Evolutionary conservation across 2,888 invertebrate genomes (phyloP), one percentile per base, ranked within the genome.

Genomic region (Bugula neritina): DNA sequence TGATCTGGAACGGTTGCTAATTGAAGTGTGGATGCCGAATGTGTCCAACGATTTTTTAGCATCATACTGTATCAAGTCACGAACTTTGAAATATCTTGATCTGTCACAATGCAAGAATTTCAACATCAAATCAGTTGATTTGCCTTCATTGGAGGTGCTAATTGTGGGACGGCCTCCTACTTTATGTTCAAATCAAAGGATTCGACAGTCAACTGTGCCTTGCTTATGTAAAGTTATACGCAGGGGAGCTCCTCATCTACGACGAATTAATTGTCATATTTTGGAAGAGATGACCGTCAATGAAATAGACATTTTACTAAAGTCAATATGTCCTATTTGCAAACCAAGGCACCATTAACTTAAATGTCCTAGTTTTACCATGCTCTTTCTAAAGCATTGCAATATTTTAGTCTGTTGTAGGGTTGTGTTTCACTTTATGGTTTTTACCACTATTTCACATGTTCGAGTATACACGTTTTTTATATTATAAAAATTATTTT

Each of bases 91-190:
- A 69, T 79, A 80, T 72, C 75, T 83, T 29, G 83, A 83, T 73
- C 77, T 83, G 3, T 81, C 82, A 10, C 80, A 80, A 73, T 82
- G 83, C 73, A 77, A 80, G 27, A 82, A 82, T 31, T 81, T 83
- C 74, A 81, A 81, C 73, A 74, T 82, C 17, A 74, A 77, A 35
- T 73, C 74, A 0, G 73, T 83, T 2, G 73, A 78, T 69, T 75
- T 81, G 72, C 82, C 82, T 0, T 75, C 74, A 23, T 69, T 83
- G 73, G 74, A 75, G 54, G 76, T 77, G 35, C 79, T 83, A 71
- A 75, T 78, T 54, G 77, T 82, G 25, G 63, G 27, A 27, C 77
- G 75, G 58, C 80, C 79, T 71, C 80, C 81, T 1, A 80, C 80
- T 80, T 79, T 79, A 71, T 80, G 80, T 1, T 81, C 80, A 0